Base-by-base conservation (phyloP, 2,888 invertebrate species). In the Uloborus plumipes region DNA sequence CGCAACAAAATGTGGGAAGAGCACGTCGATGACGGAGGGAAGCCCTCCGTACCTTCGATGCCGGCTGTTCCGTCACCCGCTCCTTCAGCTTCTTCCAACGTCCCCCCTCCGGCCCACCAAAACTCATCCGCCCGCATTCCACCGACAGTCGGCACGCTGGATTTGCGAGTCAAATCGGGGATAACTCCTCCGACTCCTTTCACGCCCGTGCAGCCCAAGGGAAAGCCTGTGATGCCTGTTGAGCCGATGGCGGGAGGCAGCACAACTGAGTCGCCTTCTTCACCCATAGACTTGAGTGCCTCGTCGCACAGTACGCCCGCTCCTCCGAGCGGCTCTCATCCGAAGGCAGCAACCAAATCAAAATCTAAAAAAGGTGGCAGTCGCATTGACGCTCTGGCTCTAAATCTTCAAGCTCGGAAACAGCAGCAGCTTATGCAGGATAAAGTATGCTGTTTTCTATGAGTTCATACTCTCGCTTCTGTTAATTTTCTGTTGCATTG, bases 321-420 rank as follows among this genome's bases (percentile, higher is more conserved):
- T 0, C 31, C 72, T 16, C 18, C 18, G 15, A 64, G 20, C 50
- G 55, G 59, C 9, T 20, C 49, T n/a, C 15, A 50, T 39, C 22
- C 55, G 14, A 55, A 72, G 15, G 58, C 20, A 58, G 26, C 62
- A 49, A 15, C 69, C 4, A 67, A 59, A 61, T 50, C 49, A 58
- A 50, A 49, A 61, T 50, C 65, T 18, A 67, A 67, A 16, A 74
- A 66, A 51, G 85, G 81, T 55, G 86, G 86, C 22, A 85, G 84
- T 59, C 80, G 86, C 18, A 86, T 86, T 61, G 87, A 87, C 84
- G 86, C 86, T 49, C 74, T 87, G 50, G 87, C 87, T 22, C 72
- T 87, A 22, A 87, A 87, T 84, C 80, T 87, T 31, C 87, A 87
- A 76, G 84, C 86, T 51, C 84, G 86, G 55, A 86, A 86, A 75